Evolutionary conservation across 1,140 invertebrate species (phyloP).

Genomic region (Rhopalosiphum maidis): DNA sequence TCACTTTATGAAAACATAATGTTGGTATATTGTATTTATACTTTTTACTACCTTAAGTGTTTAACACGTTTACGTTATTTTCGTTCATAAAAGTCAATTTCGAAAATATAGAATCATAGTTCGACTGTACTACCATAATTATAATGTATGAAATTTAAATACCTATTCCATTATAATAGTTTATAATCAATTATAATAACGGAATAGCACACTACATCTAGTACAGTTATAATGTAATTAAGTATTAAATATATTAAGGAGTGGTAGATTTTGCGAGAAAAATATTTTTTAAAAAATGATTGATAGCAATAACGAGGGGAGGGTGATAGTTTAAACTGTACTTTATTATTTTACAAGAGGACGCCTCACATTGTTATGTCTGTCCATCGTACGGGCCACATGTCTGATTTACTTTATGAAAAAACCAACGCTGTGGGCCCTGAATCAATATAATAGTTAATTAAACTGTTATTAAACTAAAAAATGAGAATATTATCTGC

Average conservation of each 20-base stretch:
- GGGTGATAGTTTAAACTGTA: background rate
- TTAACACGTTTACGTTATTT: too few species aligned
- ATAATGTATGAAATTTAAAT: background rate
- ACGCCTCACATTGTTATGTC: background rate
- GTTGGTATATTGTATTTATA: background rate
- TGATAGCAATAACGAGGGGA: background rate
- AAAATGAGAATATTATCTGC: background rate
- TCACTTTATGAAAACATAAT: background rate
- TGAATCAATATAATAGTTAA: background rate
- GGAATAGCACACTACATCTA: background rate
- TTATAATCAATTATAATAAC: background rate
- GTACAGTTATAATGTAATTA: background rate
- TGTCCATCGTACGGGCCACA: background rate
- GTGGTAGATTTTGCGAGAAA: background rate
- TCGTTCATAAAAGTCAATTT: background rate
- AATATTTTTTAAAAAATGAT: background rate
- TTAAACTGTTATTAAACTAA: background rate
- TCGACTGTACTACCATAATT: background rate
- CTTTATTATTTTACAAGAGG: background rate
- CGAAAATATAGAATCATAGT: background rate
- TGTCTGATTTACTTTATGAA: background rate
- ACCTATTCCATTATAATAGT: background rate
- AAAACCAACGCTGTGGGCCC: background rate
- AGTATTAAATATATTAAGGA: background rate
- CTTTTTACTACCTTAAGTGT: background rate